Base-by-base conservation (phyloP, 37 sponge, comb jelly and placozoan species). In the Haliclona indistincta region DNA sequence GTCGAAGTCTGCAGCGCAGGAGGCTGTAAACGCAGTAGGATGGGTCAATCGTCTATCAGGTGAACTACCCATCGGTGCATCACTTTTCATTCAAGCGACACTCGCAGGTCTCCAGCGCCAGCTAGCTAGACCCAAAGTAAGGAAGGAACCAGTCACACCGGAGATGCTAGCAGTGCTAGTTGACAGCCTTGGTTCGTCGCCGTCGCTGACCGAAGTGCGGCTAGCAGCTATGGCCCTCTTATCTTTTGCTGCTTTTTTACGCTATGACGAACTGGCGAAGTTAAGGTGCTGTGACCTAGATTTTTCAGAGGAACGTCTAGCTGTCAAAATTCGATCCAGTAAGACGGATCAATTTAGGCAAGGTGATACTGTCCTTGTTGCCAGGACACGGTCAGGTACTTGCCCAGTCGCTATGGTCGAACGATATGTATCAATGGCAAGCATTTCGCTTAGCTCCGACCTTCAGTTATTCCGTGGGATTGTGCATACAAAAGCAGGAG, bases 1-100 rank as follows among this genome's bases (percentile, higher is more conserved):
- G 26, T 47, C 78, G 20, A 77, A 35, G 17, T 53, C 67, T 6
- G 53, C 67, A 29, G 78, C 66, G 30, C 54, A 77, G 67, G 38
- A 77, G 38, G 78, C 67, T 28, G 54, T 51, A 37, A 61, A 72
- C 39, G 73, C 56, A 8, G 25, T 72, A 56, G 32, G 55, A 25
- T 72, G 73, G 75, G 41, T 37, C 23, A 39, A 74, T 61, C n/a
- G 26, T 17, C 13, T 56, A 41, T 61, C 63, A 28, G 72, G 72
- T 30, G 36, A 47, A 36, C 29, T 33, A 47, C 72, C 72, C 32
- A 52, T 35, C 49, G 54, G 25, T 25, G 29, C 26, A 7, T 51
- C 44, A 44, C 47, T 45, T 29, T 45, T 71, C 35, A 54, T 32
- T 30, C 28, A 32, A 20, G 53, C 53, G 44, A n/a, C n/a, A n/a